These are phyloP conservation scores for Sorex araneus DNA, from an alignment of 2,113 vertebrate genomes.

Conservation along the genomic window DNA sequence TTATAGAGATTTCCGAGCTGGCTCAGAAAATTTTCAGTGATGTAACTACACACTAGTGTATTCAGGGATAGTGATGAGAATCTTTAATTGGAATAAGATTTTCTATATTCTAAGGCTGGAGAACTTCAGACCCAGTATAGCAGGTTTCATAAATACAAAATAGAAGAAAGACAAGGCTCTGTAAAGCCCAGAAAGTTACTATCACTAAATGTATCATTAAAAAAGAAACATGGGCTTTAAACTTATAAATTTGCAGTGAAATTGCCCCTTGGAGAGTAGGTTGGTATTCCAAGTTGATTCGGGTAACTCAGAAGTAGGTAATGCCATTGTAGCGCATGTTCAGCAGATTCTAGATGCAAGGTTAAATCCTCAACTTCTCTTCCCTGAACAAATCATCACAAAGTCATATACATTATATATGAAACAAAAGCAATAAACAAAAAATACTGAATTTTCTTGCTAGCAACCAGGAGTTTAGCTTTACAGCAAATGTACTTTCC, in stretches of 20 bases:
- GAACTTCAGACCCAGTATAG: neutral
- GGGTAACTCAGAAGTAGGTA: slow-evolving; percentile 58
- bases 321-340: slow-evolving; percentile 48
- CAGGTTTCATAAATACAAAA: slow-evolving; percentile 52
- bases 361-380: slow-evolving; percentile 72
- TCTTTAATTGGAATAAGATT: slow-evolving; percentile 45
- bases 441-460: slow-evolving; percentile 82
- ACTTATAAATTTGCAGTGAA: slow-evolving; percentile 63
- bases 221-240: slow-evolving; percentile 53
- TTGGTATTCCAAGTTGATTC: slow-evolving; percentile 67
- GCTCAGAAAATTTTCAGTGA: slow-evolving; percentile 45
- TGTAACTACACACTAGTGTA: neutral
- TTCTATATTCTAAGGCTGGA: neutral
- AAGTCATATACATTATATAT: slow-evolving; percentile 82
- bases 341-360: slow-evolving; percentile 60
- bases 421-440: slow-evolving; percentile 85
- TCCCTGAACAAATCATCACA: slow-evolving; percentile 73
- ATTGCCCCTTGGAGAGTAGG: slow-evolving; percentile 60
- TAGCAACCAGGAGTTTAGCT: slow-evolving; percentile 77
- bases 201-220: slow-evolving; percentile 69
- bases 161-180: slow-evolving; percentile 56
- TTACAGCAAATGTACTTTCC: slow-evolving; percentile 87
- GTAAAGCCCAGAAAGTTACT: slow-evolving; percentile 53
- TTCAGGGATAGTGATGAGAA: neutral
- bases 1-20: slow-evolving; percentile 17